Base-by-base conservation (phyloP, 2,113 vertebrate genomes). In the Microcebus griseorufus region DNA sequence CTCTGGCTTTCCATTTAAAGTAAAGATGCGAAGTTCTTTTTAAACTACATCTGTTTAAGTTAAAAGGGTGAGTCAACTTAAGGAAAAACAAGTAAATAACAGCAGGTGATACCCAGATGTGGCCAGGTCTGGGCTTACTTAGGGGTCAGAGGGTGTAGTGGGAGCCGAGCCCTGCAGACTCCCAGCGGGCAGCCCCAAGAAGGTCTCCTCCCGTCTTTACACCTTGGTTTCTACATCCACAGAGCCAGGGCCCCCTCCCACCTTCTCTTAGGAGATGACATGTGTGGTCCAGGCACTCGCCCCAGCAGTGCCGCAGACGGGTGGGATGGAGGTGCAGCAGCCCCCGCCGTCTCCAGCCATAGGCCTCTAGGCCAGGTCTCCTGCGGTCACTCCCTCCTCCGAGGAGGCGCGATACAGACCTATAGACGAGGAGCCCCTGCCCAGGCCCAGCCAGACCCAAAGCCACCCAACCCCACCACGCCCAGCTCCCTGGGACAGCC, bases 71-170 rank as follows among this genome's bases (percentile, higher is more conserved):
- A 42, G 13, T 83, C 39, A 55, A 67, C 27, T 51, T 83, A 92
- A 73, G 78, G 79, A 69, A 73, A 45, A 87, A 39, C 20, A 6
- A 53, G 18, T 53, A 37, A n/a, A 14, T 67, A 39, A 39, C 27
- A 60, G 48, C 67, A 29, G 64, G 51, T 32, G 11, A 23, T 60
- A 48, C 65, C 55, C 72, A 80, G 45, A 34, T 32, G 22, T 60
- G 51, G 17, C 65, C 34, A 39, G 51, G 42, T 45, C 9, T 14
- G 10, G 9, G 14, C 37, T 18, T 25, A 0, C 64, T 39, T 0
- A 14, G 3, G 18, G 3, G 4, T 53, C 4, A 0, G 23, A 3
- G 18, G 67, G 2, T 34, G 60, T n/a, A 3, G 29, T 29, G 29
- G 32, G 60, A 18, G 65, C 55, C 60, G 48, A 88, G 42, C 84